Conservation (phyloP, 2,113 vertebrate species). For the Marmota flaviventris region DNA sequence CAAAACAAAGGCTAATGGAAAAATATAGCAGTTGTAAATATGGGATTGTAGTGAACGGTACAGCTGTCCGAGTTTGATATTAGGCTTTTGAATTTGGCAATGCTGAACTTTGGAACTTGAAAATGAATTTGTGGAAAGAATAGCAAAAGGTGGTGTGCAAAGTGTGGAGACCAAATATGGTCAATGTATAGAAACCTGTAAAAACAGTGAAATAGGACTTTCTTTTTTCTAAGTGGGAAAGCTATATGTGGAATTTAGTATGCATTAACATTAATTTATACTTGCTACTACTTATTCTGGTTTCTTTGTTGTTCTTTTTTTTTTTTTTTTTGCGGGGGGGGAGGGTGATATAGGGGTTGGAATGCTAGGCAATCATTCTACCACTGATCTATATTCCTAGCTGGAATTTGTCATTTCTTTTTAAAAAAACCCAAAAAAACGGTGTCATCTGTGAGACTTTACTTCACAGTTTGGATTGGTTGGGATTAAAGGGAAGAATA, state of each 20-base stretch:
- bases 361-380: not conserved
- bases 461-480: not conserved
- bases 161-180: not conserved
- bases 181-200: not conserved
- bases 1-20: not conserved
- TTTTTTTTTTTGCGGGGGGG: too few species aligned
- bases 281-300: not conserved
- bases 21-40: not conserved
- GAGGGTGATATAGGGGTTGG: not conserved
- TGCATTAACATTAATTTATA: not conserved
- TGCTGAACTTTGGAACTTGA: not conserved
- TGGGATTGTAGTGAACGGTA: not conserved
- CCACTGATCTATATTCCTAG: not conserved
- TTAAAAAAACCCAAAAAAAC: not conserved
- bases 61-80: not conserved
- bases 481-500: not conserved
- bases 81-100: not conserved
- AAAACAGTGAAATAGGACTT: not conserved
- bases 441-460: not conserved
- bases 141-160: not conserved
- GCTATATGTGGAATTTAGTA: not conserved
- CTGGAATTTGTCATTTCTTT: not conserved
- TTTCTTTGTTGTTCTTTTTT: not conserved
- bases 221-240: conserved; percentile 10
- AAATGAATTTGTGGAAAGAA: not conserved